Evolutionary conservation across 2,888 invertebrate genomes (phyloP).

Genomic region (Dolomedes plantarius): DNA sequence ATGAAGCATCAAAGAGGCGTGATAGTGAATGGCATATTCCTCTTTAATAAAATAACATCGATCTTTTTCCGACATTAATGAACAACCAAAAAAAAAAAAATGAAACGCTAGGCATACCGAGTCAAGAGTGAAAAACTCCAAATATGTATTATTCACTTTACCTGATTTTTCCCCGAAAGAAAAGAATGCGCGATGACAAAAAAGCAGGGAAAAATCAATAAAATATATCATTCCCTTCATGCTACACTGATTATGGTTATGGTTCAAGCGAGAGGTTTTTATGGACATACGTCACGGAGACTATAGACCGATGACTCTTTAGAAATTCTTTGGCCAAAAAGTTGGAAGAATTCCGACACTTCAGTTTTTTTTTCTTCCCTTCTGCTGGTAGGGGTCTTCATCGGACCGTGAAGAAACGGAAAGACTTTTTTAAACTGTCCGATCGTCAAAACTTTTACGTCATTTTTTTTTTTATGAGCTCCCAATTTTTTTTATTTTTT

Average conservation of each 20-base stretch:
- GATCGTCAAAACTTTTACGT: slow-evolving; percentile 58
- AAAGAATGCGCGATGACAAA: background rate
- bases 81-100: background rate
- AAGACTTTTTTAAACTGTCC: slow-evolving; percentile 60
- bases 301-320: slow-evolving; percentile 36
- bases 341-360: slow-evolving; percentile 54
- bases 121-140: background rate
- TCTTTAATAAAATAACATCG: background rate
- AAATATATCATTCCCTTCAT: slow-evolving; percentile 13
- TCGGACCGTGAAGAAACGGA: slow-evolving; percentile 56
- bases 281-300: slow-evolving; percentile 43
- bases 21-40: too few relatives aligned
- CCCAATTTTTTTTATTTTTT: slow-evolving; percentile 23
- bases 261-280: slow-evolving; percentile 32
- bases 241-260: slow-evolving; percentile 61
- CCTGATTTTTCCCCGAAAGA: background rate
- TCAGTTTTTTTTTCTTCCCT: slow-evolving; percentile 4
- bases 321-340: slow-evolving; percentile 58
- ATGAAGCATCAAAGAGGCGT: too few relatives aligned
- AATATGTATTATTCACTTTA: background rate
- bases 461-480: slow-evolving; percentile 23
- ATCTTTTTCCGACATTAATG: background rate
- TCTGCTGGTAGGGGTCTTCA: slow-evolving; percentile 34
- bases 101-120: background rate
- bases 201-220: background rate